These are phyloP conservation scores for Aplysia californica DNA, from an alignment of 1,140 invertebrate species.

Conservation along the genomic window DNA sequence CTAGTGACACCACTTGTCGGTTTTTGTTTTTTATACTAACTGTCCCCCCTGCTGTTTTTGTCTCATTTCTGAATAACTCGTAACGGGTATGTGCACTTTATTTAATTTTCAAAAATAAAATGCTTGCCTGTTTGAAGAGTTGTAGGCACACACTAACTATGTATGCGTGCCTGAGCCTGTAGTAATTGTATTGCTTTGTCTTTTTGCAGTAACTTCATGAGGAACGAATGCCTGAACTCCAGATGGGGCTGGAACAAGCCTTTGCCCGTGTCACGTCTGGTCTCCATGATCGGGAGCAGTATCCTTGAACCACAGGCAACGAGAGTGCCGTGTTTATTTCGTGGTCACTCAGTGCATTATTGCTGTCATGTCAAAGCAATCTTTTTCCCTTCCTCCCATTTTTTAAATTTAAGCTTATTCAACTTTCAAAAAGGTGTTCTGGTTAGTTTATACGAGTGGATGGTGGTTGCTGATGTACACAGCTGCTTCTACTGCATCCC, in stretches of 20 bases:
- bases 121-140: no score
- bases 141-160: no score
- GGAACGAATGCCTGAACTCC: conserved; percentile 93
- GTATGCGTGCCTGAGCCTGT: no score
- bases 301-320: conserved; percentile 64
- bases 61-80: no score
- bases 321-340: neutral
- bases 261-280: conserved; percentile 87
- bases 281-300: conserved; percentile 86
- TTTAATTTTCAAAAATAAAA: no score
- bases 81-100: no score
- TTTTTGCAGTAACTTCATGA: conserved; percentile 86
- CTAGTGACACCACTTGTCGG: no score
- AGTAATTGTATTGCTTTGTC: no score
- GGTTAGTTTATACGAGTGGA: neutral
- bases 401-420: neutral
- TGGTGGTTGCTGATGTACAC: no score
- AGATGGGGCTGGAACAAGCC: conserved; percentile 86
- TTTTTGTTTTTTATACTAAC: no score
- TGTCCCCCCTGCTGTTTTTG: no score
- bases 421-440: neutral
- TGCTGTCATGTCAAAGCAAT: neutral
- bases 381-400: neutral
- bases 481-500: no score
- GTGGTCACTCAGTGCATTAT: neutral